Evolutionary conservation across 2,888 invertebrate species (phyloP), one percentile per base, ranked within the genome.

Genomic region (Protodeltote pygarga): DNA sequence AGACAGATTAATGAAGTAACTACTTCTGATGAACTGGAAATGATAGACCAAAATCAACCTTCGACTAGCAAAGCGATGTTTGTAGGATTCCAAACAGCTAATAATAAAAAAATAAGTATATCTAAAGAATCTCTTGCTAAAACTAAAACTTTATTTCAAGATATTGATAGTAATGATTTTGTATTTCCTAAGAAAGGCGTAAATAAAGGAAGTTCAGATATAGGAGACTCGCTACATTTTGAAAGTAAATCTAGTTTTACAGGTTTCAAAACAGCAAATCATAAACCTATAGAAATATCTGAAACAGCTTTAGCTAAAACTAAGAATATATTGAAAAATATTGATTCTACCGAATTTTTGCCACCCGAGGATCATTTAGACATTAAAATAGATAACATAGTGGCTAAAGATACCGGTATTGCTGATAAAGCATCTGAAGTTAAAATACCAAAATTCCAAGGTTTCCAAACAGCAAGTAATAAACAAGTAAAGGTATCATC

Each of bases 381-480:
- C 0, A 19, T 37, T 24, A 33, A 11, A 16, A 32, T 8, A n/a
- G 16, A 39, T 4, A 8, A 19, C 1, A 3, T 1, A 3, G 17
- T 4, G 1, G 0, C 2, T 10, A 4, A 5, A 11, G 2, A 24
- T 10, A 19, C 6, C 2, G 0, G 0, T 0, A 5, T 5, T 10
- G 3, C 9, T 1, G 10, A 11, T 27, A 19, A 29, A 14, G 23
- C 34, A 5, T 21, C 13, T 14, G 37, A 9, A 20, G 21, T n/a
- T 6, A 11, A 4, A 16, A n/a, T 28, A 6, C 3, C 29, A 4
- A 55, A 28, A 11, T 61, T 55, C 31, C 27, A 44, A 39, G 52
- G 83, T 68, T 87, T 89, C 55, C 68, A 77, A 66, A 89, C 83
- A 3, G 83, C 83, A 2, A 81, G 57, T 59, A 85, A 86, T 19